Base-by-base conservation (phyloP, 2,113 vertebrate genomes). In the Tamias sibiricus region DNA sequence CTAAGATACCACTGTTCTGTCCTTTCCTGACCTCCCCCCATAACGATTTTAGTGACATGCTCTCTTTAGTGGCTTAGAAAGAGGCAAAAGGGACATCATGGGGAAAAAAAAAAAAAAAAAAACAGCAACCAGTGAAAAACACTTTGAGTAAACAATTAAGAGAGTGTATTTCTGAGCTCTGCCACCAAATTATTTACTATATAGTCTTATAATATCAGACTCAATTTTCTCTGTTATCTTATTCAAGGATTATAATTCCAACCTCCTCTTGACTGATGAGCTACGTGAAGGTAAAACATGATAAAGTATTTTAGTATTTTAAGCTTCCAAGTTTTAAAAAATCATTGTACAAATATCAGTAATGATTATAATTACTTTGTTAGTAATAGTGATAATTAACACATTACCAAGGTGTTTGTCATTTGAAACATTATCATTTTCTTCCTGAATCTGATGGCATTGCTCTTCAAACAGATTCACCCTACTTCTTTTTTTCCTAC, bases 341-440 rank as follows among this genome's bases (percentile, higher is more conserved):
- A 44, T 68, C 49, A 75, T 87, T 94, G 59, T 85, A 64, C 2
- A 85, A 94, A 95, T 88, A 92, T 5, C 32, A 79, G 66, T 26
- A 72, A 64, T 82, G 44, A 52, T 95, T 44, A 71, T 90, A 11
- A 82, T 91, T 88, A 88, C 74, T 95, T 81, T 87, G 72, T 66
- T 89, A 91, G 47, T 72, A 90, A 74, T 74, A 66, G 57, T 68
- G 8, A 8, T 72, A 47, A 82, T 90, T 32, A 30, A 24, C 12
- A 79, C 4, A 80, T 96, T 87, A 62, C 49, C 24, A 66, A 91
- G 35, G 47, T 87, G 64, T 37, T 93, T 94, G n/a, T 89, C 35
- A 47, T 85, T 47, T 74, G 69, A 90, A 96, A 80, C 11, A 89
- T 40, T 83, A 26, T 22, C 35, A 85, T n/a, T 92, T 90, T 28